Percentiles rank a stretch among this genome's conserved stretches.
Conservation (phyloP, 1,140 invertebrate genomes). For the Scaptomyza hsui region DNA sequence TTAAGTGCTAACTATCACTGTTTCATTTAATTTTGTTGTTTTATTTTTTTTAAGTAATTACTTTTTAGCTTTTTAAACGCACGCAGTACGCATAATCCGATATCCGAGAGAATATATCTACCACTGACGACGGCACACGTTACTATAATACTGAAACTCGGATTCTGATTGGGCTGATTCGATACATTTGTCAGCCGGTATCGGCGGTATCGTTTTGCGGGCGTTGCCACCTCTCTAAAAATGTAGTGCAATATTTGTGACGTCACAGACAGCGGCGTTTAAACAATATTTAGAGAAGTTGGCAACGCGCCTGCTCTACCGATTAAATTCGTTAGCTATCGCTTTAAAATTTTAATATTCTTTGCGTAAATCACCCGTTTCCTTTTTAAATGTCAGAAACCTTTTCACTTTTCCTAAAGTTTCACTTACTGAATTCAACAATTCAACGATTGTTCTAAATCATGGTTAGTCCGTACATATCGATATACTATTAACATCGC, state of each 20-base stretch:
- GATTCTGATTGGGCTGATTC: slow-evolving; percentile 51
- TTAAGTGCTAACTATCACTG: slow-evolving; percentile 12
- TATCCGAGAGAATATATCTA: slow-evolving; percentile 46
- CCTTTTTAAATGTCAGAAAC: background rate
- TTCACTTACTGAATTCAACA: background rate
- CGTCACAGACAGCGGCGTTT: background rate
- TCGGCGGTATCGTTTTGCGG: slow-evolving; percentile 11
- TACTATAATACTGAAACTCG: slow-evolving; percentile 55
- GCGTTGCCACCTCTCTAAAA: slow-evolving; percentile 18
- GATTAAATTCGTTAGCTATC: background rate
- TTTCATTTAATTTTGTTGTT: slow-evolving; percentile 31
- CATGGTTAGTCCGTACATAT: slow-evolving; percentile 14
- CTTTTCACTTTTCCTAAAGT: slow-evolving; percentile 29
- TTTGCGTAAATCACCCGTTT: background rate
- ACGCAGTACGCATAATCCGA: slow-evolving; percentile 61
- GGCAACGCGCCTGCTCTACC: slow-evolving; percentile 1
- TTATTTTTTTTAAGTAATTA: slow-evolving; percentile 41
- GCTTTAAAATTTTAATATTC: background rate
- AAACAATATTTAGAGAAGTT: background rate
- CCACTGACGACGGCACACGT: slow-evolving; percentile 57
- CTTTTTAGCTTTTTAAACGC: slow-evolving; percentile 60
- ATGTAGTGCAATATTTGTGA: background rate
- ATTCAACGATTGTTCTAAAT: slow-evolving; percentile 2
- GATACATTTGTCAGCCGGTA: slow-evolving; percentile 41
- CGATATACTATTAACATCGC: slow-evolving; percentile 24